A percentile compares a stretch with the other conserved stretches of the same genome.
These are phyloP conservation scores for Dryomyza anilis DNA, from an alignment of 2,888 invertebrate genomes.

Conservation along the genomic window DNA sequence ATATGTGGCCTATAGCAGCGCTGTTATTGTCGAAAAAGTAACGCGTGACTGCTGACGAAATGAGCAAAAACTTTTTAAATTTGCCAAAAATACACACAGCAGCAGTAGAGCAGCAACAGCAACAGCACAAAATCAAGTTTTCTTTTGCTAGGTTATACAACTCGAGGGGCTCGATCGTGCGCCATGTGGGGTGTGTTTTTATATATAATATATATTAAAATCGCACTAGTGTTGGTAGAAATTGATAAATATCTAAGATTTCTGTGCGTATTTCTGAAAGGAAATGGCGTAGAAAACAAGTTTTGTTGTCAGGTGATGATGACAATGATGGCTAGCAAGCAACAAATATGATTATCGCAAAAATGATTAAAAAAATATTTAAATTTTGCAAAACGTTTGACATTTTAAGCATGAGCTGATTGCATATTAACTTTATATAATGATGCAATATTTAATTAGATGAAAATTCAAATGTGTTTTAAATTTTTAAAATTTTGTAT, in stretches of 20 bases:
- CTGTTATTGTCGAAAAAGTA: not conserved
- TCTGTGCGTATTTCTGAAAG: not conserved
- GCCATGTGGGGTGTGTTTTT: constrained; percentile 22
- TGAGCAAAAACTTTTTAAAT: not conserved
- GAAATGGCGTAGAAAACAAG: not conserved
- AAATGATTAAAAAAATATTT: not conserved
- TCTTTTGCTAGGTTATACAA: not conserved
- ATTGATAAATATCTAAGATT: not conserved
- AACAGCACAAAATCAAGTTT: not conserved
- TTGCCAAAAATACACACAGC: no score
- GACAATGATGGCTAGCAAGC: not conserved
- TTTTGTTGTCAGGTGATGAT: constrained; percentile 23
- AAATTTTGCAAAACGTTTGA: not conserved
- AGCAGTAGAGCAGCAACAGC: not conserved
- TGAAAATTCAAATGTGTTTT: no score
- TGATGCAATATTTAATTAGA: no score
- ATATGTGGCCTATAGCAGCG: not conserved
- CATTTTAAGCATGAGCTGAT: no score
- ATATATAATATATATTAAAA: constrained; percentile 12
- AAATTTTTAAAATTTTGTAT: no score
- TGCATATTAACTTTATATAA: no score
- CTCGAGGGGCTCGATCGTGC: constrained; percentile 35
- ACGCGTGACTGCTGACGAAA: constrained; percentile 10
- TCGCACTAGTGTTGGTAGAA: not conserved
- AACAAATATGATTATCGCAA: not conserved